Evolutionary conservation across 2,888 invertebrate species (phyloP).

Genomic region (Cephonodes hylas): DNA sequence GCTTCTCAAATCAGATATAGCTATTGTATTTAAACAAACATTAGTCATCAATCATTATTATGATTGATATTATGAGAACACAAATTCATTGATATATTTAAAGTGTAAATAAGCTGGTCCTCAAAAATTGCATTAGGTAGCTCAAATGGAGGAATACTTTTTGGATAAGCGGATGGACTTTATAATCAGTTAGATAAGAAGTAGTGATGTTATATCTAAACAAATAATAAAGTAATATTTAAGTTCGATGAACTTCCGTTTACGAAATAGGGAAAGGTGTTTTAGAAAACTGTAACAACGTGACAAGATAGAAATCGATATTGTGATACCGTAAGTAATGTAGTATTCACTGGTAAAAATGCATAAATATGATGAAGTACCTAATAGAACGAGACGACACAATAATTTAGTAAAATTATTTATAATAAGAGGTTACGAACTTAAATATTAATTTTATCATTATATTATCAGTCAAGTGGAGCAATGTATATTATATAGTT

Average conservation of each 20-base stretch:
- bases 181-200: constrained; percentile 58
- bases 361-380: neutral
- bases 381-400: neutral
- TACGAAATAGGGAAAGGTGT: constrained; percentile 61
- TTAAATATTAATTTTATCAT: too few species aligned
- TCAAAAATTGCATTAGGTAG: neutral
- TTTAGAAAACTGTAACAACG: constrained; percentile 39
- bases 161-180: constrained; percentile 6
- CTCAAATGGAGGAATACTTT: neutral
- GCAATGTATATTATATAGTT: too few species aligned
- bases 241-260: constrained; percentile 76
- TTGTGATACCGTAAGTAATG: neutral
- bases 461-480: neutral
- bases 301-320: constrained; percentile 13
- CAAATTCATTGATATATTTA: constrained; percentile 8
- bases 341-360: neutral
- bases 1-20: constrained; percentile 18
- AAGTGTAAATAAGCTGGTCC: neutral
- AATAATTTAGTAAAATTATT: neutral
- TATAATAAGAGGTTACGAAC: too few species aligned
- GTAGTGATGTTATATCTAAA: constrained; percentile 33
- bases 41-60: constrained; percentile 28
- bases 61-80: constrained; percentile 27
- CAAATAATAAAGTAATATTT: constrained; percentile 39
- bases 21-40: constrained; percentile 30